Conservation (phyloP, 2,797 vertebrate species). For the Parambassis ranga region DNA sequence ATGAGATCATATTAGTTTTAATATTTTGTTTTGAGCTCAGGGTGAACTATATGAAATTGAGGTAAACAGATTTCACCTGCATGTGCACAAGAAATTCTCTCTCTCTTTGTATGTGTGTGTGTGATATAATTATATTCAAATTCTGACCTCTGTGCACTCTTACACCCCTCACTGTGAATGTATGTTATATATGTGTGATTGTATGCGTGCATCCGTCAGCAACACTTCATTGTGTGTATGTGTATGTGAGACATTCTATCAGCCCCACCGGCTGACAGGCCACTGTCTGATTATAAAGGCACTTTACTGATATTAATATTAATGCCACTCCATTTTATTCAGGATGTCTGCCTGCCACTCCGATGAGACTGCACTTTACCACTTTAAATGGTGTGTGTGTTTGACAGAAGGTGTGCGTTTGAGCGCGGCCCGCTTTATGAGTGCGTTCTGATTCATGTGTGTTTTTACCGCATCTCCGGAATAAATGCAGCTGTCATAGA, state of each 20-base stretch:
- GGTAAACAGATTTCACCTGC: no score
- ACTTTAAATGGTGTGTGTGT: constrained; percentile 76
- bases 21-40: no score
- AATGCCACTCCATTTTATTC: constrained; percentile 86
- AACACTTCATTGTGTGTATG: constrained; percentile 16
- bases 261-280: constrained; percentile 77
- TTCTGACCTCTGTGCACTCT: no score
- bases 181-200: constrained; percentile 28
- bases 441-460: constrained; percentile 48
- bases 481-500: constrained; percentile 62
- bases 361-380: constrained; percentile 77
- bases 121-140: no score
- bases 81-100: no score
- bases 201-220: constrained; percentile 30
- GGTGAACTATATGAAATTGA: no score
- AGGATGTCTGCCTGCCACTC: constrained; percentile 83
- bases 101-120: no score
- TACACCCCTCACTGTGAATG: not conserved
- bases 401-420: constrained; percentile 51
- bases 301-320: constrained; percentile 87
- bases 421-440: constrained; percentile 33
- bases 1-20: no score
- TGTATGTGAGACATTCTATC: constrained; percentile 58
- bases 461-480: constrained; percentile 18
- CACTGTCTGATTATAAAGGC: constrained; percentile 84